Evolutionary conservation across 2,797 vertebrate species (phyloP).

Genomic region (Avahi laniger): DNA sequence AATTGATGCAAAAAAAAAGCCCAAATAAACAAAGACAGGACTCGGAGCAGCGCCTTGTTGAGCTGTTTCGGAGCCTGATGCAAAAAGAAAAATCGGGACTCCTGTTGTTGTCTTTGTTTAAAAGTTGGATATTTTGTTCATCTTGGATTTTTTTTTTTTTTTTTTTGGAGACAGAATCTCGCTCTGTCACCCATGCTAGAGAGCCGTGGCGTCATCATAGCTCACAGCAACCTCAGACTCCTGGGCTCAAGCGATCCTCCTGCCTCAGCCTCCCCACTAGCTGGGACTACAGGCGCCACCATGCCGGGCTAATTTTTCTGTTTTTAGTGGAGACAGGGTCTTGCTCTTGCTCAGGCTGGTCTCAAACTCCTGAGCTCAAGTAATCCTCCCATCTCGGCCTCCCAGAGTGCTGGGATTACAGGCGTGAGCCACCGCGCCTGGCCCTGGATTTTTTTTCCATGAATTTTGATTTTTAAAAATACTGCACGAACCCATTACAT

Average conservation of each 20-base stretch:
- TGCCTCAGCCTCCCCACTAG: neutral
- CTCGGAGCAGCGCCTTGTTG: rapidly evolving
- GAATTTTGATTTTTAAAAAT: neutral
- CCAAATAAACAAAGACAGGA: neutral
- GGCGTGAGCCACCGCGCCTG: rapidly evolving
- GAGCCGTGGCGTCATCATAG: neutral
- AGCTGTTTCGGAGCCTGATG: rapidly evolving
- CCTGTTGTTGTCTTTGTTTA: neutral
- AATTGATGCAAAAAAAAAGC: neutral
- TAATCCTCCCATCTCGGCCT: rapidly evolving
- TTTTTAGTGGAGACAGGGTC: neutral
- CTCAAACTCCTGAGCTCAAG: neutral
- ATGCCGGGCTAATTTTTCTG: neutral
- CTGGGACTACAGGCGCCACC: neutral
- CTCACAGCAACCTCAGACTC: neutral
- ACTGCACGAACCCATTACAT: rapidly evolving
- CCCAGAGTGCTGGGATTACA: neutral
- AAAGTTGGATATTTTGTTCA: neutral
- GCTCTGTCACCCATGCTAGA: neutral
- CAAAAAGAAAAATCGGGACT: neutral
- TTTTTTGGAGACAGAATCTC: neutral
- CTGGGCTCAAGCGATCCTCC: neutral
- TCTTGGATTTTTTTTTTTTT: neutral
- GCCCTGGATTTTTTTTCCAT: neutral
- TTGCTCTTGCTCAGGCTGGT: neutral